Evolutionary conservation across 2,797 vertebrate species (phyloP).

Genomic region (Sciurus carolinensis): DNA sequence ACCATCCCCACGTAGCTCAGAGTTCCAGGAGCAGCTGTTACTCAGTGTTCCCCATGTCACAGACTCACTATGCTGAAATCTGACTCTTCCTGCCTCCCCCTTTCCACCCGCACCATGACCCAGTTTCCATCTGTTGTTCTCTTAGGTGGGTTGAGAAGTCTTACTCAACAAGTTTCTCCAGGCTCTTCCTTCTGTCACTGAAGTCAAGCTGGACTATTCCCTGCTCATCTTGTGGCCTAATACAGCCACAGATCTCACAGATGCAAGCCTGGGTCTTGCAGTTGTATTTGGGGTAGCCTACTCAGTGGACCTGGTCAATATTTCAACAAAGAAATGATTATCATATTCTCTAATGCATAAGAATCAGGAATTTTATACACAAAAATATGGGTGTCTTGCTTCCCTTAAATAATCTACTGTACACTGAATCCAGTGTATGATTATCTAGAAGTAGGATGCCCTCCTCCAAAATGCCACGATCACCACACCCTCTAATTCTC

Average conservation of each 20-base stretch:
- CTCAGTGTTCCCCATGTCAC: neutral
- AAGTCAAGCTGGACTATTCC: neutral
- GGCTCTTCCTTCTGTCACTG: neutral
- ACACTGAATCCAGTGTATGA: neutral
- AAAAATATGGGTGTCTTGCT: neutral
- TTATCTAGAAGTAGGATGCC: neutral
- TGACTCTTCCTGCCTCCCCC: neutral
- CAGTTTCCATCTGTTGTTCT: conserved; percentile 2
- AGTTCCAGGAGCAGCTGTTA: neutral
- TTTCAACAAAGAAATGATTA: neutral
- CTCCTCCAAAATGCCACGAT: neutral
- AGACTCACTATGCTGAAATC: neutral
- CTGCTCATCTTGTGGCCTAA: neutral
- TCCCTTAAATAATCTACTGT: neutral
- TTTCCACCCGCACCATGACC: neutral
- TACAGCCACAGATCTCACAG: neutral
- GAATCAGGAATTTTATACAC: neutral
- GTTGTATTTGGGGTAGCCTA: neutral
- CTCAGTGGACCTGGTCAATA: neutral
- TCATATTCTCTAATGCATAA: neutral
- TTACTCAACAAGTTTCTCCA: neutral
- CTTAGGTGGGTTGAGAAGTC: neutral
- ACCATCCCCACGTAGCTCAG: neutral
- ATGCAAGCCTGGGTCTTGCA: neutral
- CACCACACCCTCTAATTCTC: neutral